Conservation (phyloP, 2,797 vertebrate species). For the Sebastes itinus region DNA sequence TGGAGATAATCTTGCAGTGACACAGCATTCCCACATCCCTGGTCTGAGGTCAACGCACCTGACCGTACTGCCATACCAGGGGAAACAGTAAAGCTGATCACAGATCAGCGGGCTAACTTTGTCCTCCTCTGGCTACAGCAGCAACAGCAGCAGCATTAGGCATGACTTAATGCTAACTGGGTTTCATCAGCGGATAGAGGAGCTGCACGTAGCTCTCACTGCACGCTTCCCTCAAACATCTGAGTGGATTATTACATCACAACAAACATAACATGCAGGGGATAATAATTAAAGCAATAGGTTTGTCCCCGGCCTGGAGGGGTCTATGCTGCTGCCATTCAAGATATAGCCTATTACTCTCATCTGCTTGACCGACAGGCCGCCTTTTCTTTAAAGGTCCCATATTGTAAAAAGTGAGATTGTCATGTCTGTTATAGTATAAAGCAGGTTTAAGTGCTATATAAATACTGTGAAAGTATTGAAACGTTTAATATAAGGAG, state of each 20-base stretch:
- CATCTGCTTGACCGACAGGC: neutral
- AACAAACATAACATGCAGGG: neutral
- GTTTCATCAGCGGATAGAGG: constrained; percentile 2
- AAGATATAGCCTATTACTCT: neutral
- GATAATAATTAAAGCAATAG: neutral
- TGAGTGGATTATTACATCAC: neutral
- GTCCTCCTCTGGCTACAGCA: constrained; percentile 8
- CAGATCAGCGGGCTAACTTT: constrained; percentile 31
- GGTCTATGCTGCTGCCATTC: neutral
- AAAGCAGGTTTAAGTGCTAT: too few species aligned
- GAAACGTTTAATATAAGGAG: too few species aligned
- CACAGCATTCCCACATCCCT: constrained; percentile 24
- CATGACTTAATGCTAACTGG: constrained; percentile 25
- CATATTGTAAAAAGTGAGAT: too few species aligned
- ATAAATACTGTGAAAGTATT: too few species aligned
- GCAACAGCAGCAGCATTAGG: constrained; percentile 11
- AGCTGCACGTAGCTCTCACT: constrained; percentile 19
- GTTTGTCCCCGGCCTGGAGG: neutral
- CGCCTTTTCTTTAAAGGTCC: neutral
- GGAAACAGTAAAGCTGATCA: constrained; percentile 1
- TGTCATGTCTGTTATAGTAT: too few species aligned
- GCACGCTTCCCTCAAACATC: neutral
- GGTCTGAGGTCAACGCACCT: constrained; percentile 30
- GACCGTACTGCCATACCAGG: neutral
- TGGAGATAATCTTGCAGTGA: constrained; percentile 53